These are phyloP conservation scores for Ammodramus savannarum DNA, from an alignment of 2,113 vertebrate genomes.

Conservation along the genomic window DNA sequence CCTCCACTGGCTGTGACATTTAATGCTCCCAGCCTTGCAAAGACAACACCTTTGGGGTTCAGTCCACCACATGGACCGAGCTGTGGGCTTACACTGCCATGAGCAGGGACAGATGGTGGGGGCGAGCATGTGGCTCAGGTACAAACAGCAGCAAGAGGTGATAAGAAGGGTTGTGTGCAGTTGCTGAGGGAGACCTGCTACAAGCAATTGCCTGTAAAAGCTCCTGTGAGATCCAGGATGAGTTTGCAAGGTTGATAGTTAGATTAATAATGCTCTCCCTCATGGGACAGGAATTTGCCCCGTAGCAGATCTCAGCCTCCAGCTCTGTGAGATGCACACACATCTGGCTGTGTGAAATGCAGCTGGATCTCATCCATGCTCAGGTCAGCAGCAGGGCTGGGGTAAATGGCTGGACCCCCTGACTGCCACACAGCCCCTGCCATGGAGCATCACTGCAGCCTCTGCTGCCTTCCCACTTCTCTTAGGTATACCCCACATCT, in stretches of 20 bases:
- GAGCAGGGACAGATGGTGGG: not conserved
- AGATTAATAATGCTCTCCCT: not conserved
- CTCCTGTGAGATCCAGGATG: not conserved
- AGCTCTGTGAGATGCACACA: not conserved
- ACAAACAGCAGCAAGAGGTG: not conserved
- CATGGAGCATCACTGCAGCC: not conserved
- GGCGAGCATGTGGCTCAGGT: fast-evolving
- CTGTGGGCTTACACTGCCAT: fast-evolving
- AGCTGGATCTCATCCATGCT: not conserved
- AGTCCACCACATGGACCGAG: fast-evolving
- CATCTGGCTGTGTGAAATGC: not conserved
- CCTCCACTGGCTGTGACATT: not conserved
- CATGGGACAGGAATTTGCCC: not conserved
- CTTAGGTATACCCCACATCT: not conserved
- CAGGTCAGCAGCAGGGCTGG: fast-evolving
- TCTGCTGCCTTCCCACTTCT: not conserved
- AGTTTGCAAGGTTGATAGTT: not conserved
- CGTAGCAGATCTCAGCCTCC: not conserved
- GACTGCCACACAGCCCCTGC: fast-evolving
- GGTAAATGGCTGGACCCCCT: not conserved
- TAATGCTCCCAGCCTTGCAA: not conserved
- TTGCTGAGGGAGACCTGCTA: not conserved
- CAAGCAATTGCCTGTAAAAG: not conserved
- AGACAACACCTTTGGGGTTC: not conserved
- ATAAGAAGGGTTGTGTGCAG: not conserved